Evolutionary conservation across 2,113 vertebrate species (phyloP).

Genomic region (Corythaixoides concolor): DNA sequence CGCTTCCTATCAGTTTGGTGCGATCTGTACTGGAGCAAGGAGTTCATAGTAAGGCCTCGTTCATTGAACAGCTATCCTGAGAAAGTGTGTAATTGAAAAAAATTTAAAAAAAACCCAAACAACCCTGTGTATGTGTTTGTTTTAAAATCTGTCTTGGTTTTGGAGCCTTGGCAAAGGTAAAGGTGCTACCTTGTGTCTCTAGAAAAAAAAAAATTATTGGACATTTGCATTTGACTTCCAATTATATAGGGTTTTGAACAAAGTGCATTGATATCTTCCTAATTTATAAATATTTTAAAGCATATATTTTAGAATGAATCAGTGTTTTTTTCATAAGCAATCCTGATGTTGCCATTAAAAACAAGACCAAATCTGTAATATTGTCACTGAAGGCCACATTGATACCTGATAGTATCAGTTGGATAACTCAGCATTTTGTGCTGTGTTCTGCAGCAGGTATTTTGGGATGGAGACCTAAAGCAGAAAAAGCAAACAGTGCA

Average conservation of each 20-base stretch:
- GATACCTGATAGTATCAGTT: background rate
- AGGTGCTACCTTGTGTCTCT: accelerated
- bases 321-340: background rate
- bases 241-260: background rate
- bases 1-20: background rate
- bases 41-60: background rate
- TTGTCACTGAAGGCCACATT: background rate
- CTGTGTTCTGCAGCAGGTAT: background rate
- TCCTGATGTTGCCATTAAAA: background rate
- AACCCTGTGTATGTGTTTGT: background rate
- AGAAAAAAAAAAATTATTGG: background rate
- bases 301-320: background rate
- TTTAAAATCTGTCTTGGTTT: background rate
- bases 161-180: background rate
- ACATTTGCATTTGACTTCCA: background rate
- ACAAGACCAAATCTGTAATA: background rate
- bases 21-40: background rate
- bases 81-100: background rate
- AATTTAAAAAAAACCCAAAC: no score
- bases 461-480: background rate
- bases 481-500: background rate
- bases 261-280: background rate
- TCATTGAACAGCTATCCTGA: background rate
- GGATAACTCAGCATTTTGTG: background rate
- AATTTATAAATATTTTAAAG: background rate